Base-by-base conservation (phyloP, 2,113 vertebrate species). In the Heterochromis multidens region DNA sequence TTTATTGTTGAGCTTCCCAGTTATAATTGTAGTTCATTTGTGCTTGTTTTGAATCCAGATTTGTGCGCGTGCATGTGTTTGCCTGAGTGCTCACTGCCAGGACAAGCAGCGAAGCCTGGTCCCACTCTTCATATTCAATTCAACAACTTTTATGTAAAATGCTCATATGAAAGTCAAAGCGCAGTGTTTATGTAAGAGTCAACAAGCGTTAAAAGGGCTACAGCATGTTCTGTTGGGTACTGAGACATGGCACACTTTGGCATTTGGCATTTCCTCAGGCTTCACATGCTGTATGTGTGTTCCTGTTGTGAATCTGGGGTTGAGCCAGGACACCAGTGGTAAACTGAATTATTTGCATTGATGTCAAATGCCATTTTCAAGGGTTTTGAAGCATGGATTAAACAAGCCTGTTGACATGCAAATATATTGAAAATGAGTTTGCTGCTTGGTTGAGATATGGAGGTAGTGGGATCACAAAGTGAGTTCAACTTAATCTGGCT, bases 131-230 rank as follows among this genome's bases (percentile, higher is more conserved):
- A 91, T 90, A 67, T 81, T 88, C 67, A 87, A 90, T 91, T 90
- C 87, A 91, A 27, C 62, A 60, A 81, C 76, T 77, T 89, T 70
- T 19, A 86, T 81, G 72, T 82, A 89, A 89, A 92, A 89, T 12
- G 40, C 83, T 86, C 78, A 83, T 65, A 70, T 87, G 85, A 85
- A 91, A 90, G 86, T 88, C 78, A 83, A 77, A 87, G 56, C 19
- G 33, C 6, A 4, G 54, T 54, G 72, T 91, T 91, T 90, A 91
- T 85, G 74, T 80, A 92, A 85, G 81, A 91, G 61, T 90, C 79
- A 85, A 89, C 85, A 85, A 82, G 83, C 77, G 1, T 84, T 89
- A 89, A 81, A 87, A 82, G 37, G 56, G 61, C 76, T 78, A 2
- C 43, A 81, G 58, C 31, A 35, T 62, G 57, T 89, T 74, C 49